Evolutionary conservation across 2,113 vertebrate species (phyloP).

Genomic region (Salvator merianae): DNA sequence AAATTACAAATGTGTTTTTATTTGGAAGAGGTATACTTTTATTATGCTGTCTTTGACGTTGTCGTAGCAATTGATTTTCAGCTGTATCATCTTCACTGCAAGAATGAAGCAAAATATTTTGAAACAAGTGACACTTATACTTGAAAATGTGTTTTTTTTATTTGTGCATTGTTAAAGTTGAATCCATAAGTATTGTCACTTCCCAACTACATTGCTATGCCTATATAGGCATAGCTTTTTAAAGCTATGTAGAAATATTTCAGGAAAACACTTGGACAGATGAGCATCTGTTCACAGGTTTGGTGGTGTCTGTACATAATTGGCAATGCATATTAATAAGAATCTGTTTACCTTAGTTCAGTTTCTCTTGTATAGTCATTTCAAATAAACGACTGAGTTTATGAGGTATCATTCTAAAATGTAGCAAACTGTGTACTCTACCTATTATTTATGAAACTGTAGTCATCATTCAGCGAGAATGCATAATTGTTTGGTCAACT

Average conservation of each 20-base stretch:
- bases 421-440: slow-evolving; percentile 52
- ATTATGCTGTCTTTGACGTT: background rate
- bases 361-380: slow-evolving; percentile 52
- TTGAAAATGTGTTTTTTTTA: slow-evolving; percentile 16
- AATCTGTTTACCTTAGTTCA: slow-evolving; percentile 54
- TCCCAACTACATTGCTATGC: slow-evolving; percentile 63
- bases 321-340: slow-evolving; percentile 48
- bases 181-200: slow-evolving; percentile 61
- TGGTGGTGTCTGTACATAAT: slow-evolving; percentile 52
- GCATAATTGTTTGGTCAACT: slow-evolving; percentile 56
- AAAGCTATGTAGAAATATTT: slow-evolving; percentile 62
- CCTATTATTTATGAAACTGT: slow-evolving; percentile 48
- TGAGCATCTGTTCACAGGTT: slow-evolving; percentile 53
- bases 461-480: slow-evolving; percentile 31
- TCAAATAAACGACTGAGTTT: slow-evolving; percentile 61
- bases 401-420: slow-evolving; percentile 50
- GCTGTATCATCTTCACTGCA: slow-evolving; percentile 42
- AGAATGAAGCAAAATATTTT: slow-evolving; percentile 41
- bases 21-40: background rate
- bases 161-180: slow-evolving; percentile 63
- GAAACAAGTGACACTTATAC: slow-evolving; percentile 51
- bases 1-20: slow-evolving; percentile 1
- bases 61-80: slow-evolving; percentile 24
- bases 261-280: slow-evolving; percentile 62
- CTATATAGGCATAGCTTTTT: slow-evolving; percentile 50